A percentile compares a stretch with the other conserved stretches of the same genome.
These are phyloP conservation scores for Ephialtes manifestator DNA, from an alignment of 2,888 invertebrate species.

Conservation along the genomic window DNA sequence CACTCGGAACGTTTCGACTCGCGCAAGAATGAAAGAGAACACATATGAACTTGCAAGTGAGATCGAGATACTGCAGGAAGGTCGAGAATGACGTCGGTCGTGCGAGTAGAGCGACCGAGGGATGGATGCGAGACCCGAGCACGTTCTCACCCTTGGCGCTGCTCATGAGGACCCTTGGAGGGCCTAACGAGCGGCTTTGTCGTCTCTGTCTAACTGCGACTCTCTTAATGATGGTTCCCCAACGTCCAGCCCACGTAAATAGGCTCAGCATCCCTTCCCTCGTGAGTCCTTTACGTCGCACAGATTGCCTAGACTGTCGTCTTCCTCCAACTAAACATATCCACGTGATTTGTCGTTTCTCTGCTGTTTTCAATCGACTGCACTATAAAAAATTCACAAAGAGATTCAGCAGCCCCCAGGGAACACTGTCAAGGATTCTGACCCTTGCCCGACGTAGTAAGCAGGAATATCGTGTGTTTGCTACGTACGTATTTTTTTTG, in stretches of 20 bases:
- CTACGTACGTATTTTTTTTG: conserved; percentile 48
- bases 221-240: conserved; percentile 82
- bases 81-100: conserved; percentile 48
- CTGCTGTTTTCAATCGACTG: conserved; percentile 56
- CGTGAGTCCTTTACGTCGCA: conserved; percentile 45
- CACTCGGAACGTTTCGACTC: conserved; percentile 30
- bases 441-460: conserved; percentile 48
- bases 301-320: conserved; percentile 12
- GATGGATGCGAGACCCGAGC: conserved; percentile 81
- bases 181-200: conserved; percentile 86
- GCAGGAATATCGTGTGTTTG: conserved; percentile 51
- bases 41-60: conserved; percentile 74
- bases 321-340: conserved; percentile 37
- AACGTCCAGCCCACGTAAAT: conserved; percentile 76
- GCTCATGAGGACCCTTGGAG: conserved; percentile 84
- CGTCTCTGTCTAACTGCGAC: conserved; percentile 77
- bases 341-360: conserved; percentile 50
- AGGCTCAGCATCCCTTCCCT: conserved; percentile 44
- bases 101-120: conserved; percentile 67
- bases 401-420: conserved; percentile 47
- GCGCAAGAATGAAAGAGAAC: conserved; percentile 27
- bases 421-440: conserved; percentile 53
- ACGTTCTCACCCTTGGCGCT: conserved; percentile 86
- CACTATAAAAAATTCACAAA: conserved; percentile 68
- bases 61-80: conserved; percentile 78